Base-by-base conservation (phyloP, 2,888 invertebrate species). In the Harpalus rufipes region DNA sequence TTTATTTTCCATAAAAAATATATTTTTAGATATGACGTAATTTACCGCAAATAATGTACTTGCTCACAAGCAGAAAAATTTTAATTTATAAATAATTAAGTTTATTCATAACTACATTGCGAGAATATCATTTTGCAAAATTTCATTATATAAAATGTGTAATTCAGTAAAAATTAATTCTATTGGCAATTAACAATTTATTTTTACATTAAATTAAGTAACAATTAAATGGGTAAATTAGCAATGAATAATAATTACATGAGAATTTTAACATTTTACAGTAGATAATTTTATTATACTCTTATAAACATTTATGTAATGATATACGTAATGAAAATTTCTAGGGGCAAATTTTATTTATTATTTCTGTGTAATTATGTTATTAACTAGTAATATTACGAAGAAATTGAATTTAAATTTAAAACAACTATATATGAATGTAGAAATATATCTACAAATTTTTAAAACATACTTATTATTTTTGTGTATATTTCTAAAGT, bases 161-260 rank as follows among this genome's bases (percentile, higher is more conserved):
- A 51, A 51, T 12, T 51, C 8, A 51, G 44, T 51, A 7, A 51
- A 51, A 61, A 61, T 61, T 61, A 61, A 21, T 61, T 61, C n/a
- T 61, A 61, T 61, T 61, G 16, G 12, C 61, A 61, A 61, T 61
- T 61, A 61, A 61, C 21, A 61, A 21, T 21, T 18, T 61, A 51
- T 61, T 58, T 58, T 58, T 14, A 58, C 7, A 7, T 58, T 14
- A 61, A 18, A 61, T 61, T 61, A 61, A 4, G 61, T 7, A 14
- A 61, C 0, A 61, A 18, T 61, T 21, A 61, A 61, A 61, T 14
- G 10, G n/a, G 10, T 7, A 18, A 61, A 61, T 61, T 61, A 61
- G 8, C 21, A 61, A 61, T 51, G 44, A 61, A 61, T 61, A 61
- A 61, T 61, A 61, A 61, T 10, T 61, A 61, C 61, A 61, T 14